Base-by-base conservation (phyloP, 1,140 invertebrate genomes). In the Atta colombica region DNA sequence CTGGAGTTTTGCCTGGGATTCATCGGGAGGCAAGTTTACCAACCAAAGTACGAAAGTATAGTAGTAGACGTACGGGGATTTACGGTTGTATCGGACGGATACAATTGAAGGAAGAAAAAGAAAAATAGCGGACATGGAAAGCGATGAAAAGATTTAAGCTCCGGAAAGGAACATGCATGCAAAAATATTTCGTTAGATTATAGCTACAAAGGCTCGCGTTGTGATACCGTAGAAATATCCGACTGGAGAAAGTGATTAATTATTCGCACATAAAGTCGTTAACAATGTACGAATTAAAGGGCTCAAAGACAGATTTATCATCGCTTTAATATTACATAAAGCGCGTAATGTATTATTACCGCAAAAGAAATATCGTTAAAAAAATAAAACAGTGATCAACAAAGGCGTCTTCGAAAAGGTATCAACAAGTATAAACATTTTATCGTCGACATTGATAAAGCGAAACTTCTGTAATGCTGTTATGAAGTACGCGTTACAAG, bases 1-100 rank as follows among this genome's bases (percentile, higher is more conserved):
- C 69, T 74, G 80, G 80, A 75, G 68, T 82, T 82, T 82, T 82
- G 80, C 80, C 80, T 82, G 68, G 69, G 55, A 75, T 84, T 84
- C 80, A 74, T 84, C 80, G 72, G 10, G 55, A 12, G 14, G 69
- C 69, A 84, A 84, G 80, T 84, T 84, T 84, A 84, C 80, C 25
- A 51, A 61, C 80, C 25, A 51, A 75, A 75, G 78, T 81, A 81
- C 49, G 60, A 31, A 51, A 55, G 18, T 49, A 28, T 35, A 84
- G 80, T 49, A 49, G 68, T 53, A 74, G 68, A 82, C 69, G 55
- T 75, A 51, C 39, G 31, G 21, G 69, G 35, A 74, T 84, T 61
- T 82, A 65, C 49, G 77, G 39, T 74, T 25, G 68, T 61, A 74
- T 82, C 28, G 55, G 53, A 58, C 53, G 55, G 35, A 0, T 25